These are phyloP conservation scores for Holotrichia oblita DNA, from an alignment of 1,140 invertebrate genomes.

Conservation along the genomic window DNA sequence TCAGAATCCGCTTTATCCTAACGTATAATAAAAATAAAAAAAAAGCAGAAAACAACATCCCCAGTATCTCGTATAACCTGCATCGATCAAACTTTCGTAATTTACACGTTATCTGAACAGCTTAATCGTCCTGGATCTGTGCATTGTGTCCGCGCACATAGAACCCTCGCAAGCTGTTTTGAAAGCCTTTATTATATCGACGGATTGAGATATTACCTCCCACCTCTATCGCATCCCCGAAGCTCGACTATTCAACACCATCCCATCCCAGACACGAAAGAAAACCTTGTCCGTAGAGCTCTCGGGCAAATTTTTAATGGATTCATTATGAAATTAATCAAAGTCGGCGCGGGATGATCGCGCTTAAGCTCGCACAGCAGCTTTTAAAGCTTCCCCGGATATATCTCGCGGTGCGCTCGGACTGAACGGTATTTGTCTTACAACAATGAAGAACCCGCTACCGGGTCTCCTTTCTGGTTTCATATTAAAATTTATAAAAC, in stretches of 20 bases:
- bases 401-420: too few relatives aligned
- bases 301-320: conserved; percentile 1
- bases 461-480: not conserved
- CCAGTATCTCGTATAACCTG: not conserved
- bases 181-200: conserved; percentile 12
- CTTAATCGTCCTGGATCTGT: not conserved
- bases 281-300: not conserved
- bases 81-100: conserved; percentile 31
- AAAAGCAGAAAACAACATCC: not conserved
- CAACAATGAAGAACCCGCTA: not conserved
- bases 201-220: not conserved
- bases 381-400: not conserved
- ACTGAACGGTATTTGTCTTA: not conserved
- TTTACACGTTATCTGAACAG: conserved; percentile 20
- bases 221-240: not conserved
- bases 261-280: not conserved
- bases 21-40: too few relatives aligned
- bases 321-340: conserved; percentile 35
- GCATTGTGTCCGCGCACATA: not conserved
- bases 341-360: conserved; percentile 26
- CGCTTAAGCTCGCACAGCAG: conserved; percentile 2
- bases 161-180: too few relatives aligned
- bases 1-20: too few relatives aligned
- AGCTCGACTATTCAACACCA: too few relatives aligned
- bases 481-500: conserved; percentile 14